Percentiles rank a stretch among this genome's conserved stretches.
phyloP scores from a whole-genome alignment of 2,888 invertebrate genomes.

The Melanostoma scalare region DNA sequence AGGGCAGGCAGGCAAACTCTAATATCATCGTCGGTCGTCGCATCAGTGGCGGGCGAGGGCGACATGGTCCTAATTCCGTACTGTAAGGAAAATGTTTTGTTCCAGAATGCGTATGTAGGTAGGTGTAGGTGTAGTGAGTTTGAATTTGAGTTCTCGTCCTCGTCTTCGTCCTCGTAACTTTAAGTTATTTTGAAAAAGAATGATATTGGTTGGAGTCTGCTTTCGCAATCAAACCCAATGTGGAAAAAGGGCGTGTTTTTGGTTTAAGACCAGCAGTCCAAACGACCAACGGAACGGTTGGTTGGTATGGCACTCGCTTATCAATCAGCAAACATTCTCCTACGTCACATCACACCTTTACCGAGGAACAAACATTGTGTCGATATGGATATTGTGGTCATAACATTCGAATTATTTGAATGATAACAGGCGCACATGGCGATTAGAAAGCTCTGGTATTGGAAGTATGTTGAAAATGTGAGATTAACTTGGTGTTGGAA shows the following conservation, averaged over 20 bases:
- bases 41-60: too few species aligned
- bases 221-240: constrained; percentile 19
- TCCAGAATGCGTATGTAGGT: constrained; percentile 9
- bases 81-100: too few species aligned
- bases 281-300: neutral
- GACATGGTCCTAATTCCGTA: too few species aligned
- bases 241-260: constrained; percentile 46
- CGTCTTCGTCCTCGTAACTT: neutral
- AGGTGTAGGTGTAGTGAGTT: neutral
- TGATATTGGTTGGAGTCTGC: constrained; percentile 41
- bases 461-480: constrained; percentile 40
- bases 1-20: neutral
- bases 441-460: constrained; percentile 49
- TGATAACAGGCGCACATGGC: constrained; percentile 74
- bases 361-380: neutral
- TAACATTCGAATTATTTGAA: constrained; percentile 77
- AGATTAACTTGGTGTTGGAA: constrained; percentile 31
- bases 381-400: constrained; percentile 14
- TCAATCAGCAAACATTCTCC: neutral
- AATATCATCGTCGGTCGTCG: neutral
- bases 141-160: too few species aligned
- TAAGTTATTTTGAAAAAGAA: constrained; percentile 1
- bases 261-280: constrained; percentile 4
- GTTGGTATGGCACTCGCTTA: neutral
- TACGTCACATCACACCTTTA: neutral